Evolutionary conservation across 1,140 invertebrate genomes (phyloP), one percentile per base, ranked within the genome.

Genomic region (Hormaphis cornu): DNA sequence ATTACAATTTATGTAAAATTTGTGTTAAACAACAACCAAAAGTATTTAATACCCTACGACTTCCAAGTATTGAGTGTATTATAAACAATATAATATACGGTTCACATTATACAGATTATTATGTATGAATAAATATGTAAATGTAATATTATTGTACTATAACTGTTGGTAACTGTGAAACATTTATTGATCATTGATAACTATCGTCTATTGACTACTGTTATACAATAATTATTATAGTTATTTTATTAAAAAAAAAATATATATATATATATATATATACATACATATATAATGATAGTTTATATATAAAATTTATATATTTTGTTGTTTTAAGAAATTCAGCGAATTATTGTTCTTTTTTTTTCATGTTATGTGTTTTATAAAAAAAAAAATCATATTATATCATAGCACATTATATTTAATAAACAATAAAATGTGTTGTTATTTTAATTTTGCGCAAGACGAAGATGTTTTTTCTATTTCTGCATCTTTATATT

Each of bases 151-250:
- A 24, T 58, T 24, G 33, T 40, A 37, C 18, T 40, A 14, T 37
- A 24, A 37, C 24, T 58, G 54, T 58, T 58, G 14, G n/a, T 54
- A 33, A 20, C n/a, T 54, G 24, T 40, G 40, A 58, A 16, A 58
- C 22, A 40, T 58, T 58, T 58, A 58, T 40, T 58, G 20, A 40
- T 58, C 37, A n/a, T n/a, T n/a, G n/a, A n/a, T n/a, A n/a, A n/a
- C n/a, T n/a, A n/a, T 35, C 22, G 20, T 14, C 7, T 48, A 20
- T 54, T 58, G 14, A 8, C 24, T 58, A 16, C 14, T 58, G 33
- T 40, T 37, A 40, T 2, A 35, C 20, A n/a, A n/a, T n/a, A n/a
- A n/a, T n/a, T n/a, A n/a, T n/a, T n/a, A n/a, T n/a, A n/a, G n/a
- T n/a, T n/a, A n/a, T n/a, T n/a, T n/a, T n/a, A n/a, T n/a, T n/a